Conservation (phyloP, 1,140 invertebrate genomes). For the Lepidurus apus region DNA sequence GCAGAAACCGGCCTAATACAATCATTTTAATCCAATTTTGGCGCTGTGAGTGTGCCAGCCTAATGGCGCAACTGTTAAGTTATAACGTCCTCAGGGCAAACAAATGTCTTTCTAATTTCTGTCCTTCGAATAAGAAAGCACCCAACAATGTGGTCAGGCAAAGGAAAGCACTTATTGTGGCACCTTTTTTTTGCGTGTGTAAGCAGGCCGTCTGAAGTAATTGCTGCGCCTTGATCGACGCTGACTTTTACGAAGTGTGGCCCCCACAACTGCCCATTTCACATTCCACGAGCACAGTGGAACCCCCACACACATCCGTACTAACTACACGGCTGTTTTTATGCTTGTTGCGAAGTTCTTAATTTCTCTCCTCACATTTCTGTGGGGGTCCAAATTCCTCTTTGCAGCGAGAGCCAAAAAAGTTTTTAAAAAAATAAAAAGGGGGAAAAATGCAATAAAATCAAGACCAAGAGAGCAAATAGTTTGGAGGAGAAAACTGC, state of each 20-base stretch:
- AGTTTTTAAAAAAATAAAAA: too few relatives aligned
- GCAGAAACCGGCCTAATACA: too few relatives aligned
- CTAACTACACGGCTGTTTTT: not conserved
- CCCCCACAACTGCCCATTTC: not conserved
- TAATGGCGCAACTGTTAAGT: too few relatives aligned
- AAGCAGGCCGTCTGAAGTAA: not conserved
- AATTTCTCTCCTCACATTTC: not conserved
- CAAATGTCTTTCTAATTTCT: too few relatives aligned
- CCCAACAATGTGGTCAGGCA: not conserved
- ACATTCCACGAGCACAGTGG: not conserved
- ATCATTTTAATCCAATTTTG: too few relatives aligned
- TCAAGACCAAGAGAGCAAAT: too few relatives aligned
- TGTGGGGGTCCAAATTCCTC: not conserved
- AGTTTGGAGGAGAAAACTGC: not conserved
- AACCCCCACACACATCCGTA: not conserved
- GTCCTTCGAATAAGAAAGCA: too few relatives aligned
- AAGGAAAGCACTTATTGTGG: not conserved
- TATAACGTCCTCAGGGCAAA: too few relatives aligned
- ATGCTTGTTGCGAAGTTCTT: not conserved
- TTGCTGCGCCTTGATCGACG: not conserved
- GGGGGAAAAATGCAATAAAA: too few relatives aligned
- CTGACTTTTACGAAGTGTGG: slow-evolving; percentile 18
- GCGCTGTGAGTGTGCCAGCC: too few relatives aligned
- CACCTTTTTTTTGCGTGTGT: not conserved
- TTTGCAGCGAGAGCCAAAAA: too few relatives aligned